These are phyloP conservation scores for Gortyna flavago DNA, from an alignment of 2,888 invertebrate species.

Conservation along the genomic window DNA sequence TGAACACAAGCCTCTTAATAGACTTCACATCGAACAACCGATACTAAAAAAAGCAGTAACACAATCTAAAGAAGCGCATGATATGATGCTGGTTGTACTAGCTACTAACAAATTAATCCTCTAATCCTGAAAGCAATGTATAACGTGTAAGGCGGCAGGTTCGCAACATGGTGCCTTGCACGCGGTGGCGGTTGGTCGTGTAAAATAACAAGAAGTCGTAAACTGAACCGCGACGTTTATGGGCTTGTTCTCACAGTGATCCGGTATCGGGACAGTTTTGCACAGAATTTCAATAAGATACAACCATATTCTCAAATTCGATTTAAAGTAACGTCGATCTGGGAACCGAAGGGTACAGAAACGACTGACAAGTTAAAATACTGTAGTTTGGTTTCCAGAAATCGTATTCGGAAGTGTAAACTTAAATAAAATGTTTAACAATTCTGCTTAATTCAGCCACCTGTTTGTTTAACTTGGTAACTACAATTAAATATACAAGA, in stretches of 20 bases:
- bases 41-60: background rate
- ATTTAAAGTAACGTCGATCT: slow-evolving; percentile 38
- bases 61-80: background rate
- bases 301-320: slow-evolving; percentile 35
- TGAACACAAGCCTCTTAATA: slow-evolving; percentile 26
- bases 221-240: slow-evolving; percentile 78
- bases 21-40: background rate
- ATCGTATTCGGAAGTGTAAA: background rate
- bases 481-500: background rate
- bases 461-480: background rate
- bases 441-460: background rate
- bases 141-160: slow-evolving; percentile 31
- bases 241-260: slow-evolving; percentile 79
- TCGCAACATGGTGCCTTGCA: slow-evolving; percentile 48
- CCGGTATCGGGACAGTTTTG: slow-evolving; percentile 73
- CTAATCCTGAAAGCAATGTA: slow-evolving; percentile 40
- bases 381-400: background rate
- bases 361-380: background rate
- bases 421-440: background rate
- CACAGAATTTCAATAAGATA: slow-evolving; percentile 71
- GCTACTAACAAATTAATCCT: slow-evolving; percentile 7
- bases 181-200: slow-evolving; percentile 58
- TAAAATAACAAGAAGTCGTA: slow-evolving; percentile 81
- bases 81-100: slow-evolving; percentile 7
- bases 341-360: slow-evolving; percentile 1